Percentiles rank a stretch among this genome's conserved stretches.
Conservation (phyloP, 1,140 invertebrate genomes). For the Triops cancriformis region DNA sequence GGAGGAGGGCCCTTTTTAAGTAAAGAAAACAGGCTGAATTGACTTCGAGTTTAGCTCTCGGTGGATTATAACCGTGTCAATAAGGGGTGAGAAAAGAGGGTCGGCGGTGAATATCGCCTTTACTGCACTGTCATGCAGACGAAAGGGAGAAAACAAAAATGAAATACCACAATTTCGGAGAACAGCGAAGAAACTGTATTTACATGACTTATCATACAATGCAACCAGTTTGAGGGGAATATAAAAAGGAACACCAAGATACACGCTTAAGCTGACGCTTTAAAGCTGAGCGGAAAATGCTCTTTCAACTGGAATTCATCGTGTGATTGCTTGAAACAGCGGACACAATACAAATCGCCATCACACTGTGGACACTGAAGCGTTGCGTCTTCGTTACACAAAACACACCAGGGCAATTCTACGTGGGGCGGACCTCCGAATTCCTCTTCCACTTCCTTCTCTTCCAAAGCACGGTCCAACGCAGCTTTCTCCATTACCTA, state of each 20-base stretch:
- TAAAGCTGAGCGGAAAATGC: conserved; percentile 15
- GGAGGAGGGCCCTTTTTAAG: neutral
- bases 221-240: neutral
- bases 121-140: neutral
- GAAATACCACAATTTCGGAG: neutral
- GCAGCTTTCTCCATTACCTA: conserved; percentile 18
- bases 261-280: neutral
- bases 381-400: conserved; percentile 64
- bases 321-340: conserved; percentile 52
- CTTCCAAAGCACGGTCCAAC: conserved; percentile 14
- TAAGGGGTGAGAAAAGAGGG: neutral
- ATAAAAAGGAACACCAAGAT: neutral
- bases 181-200: neutral
- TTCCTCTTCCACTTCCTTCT: conserved; percentile 19
- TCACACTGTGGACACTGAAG: conserved; percentile 58
- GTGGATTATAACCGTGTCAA: neutral
- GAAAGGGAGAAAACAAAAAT: neutral
- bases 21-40: neutral
- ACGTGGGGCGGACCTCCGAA: conserved; percentile 35
- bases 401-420: conserved; percentile 64
- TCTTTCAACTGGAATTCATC: conserved; percentile 33
- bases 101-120: neutral
- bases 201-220: neutral
- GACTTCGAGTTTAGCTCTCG: neutral
- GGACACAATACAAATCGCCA: conserved; percentile 58